Evolutionary conservation across 2,797 vertebrate species (phyloP).

Genomic region (Holocentrus rufus): DNA sequence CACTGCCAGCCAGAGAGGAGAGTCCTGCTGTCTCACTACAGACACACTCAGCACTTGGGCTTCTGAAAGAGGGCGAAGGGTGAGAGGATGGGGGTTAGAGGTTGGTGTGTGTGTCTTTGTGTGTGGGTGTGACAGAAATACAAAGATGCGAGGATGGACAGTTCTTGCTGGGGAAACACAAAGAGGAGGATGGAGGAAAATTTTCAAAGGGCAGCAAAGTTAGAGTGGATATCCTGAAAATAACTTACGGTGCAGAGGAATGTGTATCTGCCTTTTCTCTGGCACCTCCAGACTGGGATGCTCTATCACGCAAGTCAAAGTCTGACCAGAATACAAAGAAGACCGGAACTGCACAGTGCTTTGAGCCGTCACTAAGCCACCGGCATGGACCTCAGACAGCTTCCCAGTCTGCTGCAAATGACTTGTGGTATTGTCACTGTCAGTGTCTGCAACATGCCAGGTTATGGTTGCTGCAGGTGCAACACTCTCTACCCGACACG

Average conservation of each 20-base stretch:
- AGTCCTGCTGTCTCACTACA: conserved; percentile 53
- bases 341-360: conserved; percentile 68
- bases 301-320: conserved; percentile 72
- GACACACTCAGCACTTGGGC: conserved; percentile 58
- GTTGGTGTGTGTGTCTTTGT: conserved; percentile 4
- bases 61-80: conserved; percentile 60
- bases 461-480: conserved; percentile 63
- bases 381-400: conserved; percentile 35
- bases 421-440: conserved; percentile 24
- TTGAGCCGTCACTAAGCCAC: conserved; percentile 38
- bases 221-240: background rate
- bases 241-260: conserved; percentile 68
- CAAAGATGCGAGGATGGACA: background rate
- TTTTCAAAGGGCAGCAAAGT: conserved; percentile 16
- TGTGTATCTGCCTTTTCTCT: conserved; percentile 59
- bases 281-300: conserved; percentile 64
- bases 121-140: conserved; percentile 25
- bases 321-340: conserved; percentile 70
- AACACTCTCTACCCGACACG: conserved; percentile 70
- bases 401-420: conserved; percentile 12
- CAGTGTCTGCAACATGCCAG: conserved; percentile 63
- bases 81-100: conserved; percentile 24
- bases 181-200: background rate
- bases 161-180: background rate
- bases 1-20: conserved; percentile 71